These are phyloP conservation scores for Calypte anna DNA, from an alignment of 2,113 vertebrate species.

Conservation along the genomic window DNA sequence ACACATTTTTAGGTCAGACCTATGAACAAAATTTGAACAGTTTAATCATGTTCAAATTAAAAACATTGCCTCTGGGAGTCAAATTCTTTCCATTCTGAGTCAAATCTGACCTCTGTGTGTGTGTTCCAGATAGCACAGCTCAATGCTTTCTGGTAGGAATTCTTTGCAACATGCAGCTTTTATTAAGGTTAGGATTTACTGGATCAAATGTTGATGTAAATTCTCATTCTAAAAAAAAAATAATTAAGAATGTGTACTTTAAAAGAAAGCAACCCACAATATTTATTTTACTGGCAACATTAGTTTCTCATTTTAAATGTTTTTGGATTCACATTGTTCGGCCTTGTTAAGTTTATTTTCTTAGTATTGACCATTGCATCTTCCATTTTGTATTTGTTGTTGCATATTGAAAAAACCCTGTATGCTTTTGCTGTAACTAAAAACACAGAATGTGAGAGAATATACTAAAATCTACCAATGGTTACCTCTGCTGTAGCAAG, in stretches of 20 bases:
- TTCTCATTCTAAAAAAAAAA: conserved; percentile 62
- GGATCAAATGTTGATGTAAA: conserved; percentile 63
- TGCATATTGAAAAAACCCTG: neutral
- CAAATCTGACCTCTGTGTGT: conserved; percentile 51
- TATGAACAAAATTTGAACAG: conserved; percentile 68
- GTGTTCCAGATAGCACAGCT: conserved; percentile 49
- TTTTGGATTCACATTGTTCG: conserved; percentile 32
- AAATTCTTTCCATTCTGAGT: conserved; percentile 44
- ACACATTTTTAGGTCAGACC: conserved; percentile 55
- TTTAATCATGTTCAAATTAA: conserved; percentile 65
- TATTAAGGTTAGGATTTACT: conserved; percentile 68
- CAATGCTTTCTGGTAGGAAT: conserved; percentile 57
- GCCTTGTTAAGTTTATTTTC: neutral
- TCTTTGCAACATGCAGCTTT: conserved; percentile 63
- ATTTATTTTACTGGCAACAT: conserved; percentile 53
- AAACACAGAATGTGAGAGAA: neutral
- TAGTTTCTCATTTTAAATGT: conserved; percentile 50
- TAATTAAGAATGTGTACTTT: conserved; percentile 25
- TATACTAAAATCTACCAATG: neutral
- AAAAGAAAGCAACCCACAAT: neutral
- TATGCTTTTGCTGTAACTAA: neutral
- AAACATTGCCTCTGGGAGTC: conserved; percentile 63
- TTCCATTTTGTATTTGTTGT: neutral
- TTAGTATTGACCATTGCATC: neutral
- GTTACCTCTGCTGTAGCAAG: neutral